Conservation (phyloP, 1,140 invertebrate species). For the Marisa cornuarietis region DNA sequence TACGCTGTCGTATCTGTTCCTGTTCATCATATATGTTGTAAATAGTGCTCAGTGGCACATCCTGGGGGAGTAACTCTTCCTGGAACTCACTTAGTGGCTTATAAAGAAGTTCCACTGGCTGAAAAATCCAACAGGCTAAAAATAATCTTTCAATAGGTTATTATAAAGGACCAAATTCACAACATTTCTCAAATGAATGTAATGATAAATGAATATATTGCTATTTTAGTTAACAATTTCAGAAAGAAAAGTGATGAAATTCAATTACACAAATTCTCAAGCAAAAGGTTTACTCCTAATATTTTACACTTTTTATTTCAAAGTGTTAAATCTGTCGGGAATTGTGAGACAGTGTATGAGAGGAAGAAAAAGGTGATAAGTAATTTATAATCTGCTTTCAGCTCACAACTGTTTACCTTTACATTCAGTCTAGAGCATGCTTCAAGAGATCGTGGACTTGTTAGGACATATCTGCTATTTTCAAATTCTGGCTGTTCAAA, state of each 20-base stretch:
- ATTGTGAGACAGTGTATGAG: neutral
- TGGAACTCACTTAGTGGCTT: slow-evolving; percentile 63
- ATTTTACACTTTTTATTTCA: too few relatives aligned
- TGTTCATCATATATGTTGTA: slow-evolving; percentile 62
- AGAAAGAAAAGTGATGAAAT: too few relatives aligned
- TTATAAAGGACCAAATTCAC: too few relatives aligned
- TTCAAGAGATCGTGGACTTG: slow-evolving; percentile 70
- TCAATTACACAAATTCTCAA: too few relatives aligned
- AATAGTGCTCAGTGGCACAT: slow-evolving; percentile 58
- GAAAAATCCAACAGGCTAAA: slow-evolving; percentile 10
- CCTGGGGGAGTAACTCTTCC: slow-evolving; percentile 60
- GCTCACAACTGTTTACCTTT: slow-evolving; percentile 60
- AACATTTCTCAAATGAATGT: too few relatives aligned
- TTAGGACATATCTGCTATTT: slow-evolving; percentile 69
- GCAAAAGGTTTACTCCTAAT: too few relatives aligned
- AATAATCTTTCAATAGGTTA: too few relatives aligned
- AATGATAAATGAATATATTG: too few relatives aligned
- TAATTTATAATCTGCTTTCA: neutral
- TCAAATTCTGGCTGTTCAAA: slow-evolving; percentile 67
- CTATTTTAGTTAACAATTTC: too few relatives aligned
- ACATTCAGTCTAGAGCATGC: slow-evolving; percentile 68
- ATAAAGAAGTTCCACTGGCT: slow-evolving; percentile 63
- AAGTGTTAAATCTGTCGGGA: too few relatives aligned
- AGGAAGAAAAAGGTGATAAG: neutral
- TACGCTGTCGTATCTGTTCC: slow-evolving; percentile 59